Percentiles rank a stretch among this genome's conserved stretches.
Conservation (phyloP, 1,140 invertebrate genomes). For the Drosophila parabipectinata region DNA sequence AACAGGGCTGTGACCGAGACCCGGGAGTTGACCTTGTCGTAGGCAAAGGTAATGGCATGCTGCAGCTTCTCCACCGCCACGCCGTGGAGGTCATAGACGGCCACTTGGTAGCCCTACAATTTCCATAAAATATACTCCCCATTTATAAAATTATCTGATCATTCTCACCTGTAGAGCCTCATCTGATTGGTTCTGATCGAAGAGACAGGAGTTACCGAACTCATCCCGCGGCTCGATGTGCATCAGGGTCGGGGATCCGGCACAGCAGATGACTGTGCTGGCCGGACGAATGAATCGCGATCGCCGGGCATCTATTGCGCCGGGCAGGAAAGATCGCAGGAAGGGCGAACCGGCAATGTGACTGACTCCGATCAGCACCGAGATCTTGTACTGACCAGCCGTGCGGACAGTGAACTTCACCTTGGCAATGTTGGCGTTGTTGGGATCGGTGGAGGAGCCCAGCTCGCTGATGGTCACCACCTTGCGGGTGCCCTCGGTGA, state of each 20-base stretch:
- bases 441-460: constrained; percentile 93
- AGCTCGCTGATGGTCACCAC: constrained; percentile 93
- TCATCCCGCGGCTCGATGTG: constrained; percentile 95
- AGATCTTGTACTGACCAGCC: constrained; percentile 94
- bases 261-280: constrained; percentile 93
- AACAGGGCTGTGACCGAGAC: constrained; percentile 85
- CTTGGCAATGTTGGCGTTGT: constrained; percentile 92
- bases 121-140: no score
- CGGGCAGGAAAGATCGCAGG: constrained; percentile 87
- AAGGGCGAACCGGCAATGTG: constrained; percentile 87
- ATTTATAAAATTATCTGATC: not conserved
- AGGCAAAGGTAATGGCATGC: constrained; percentile 85
- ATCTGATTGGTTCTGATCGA: constrained; percentile 86
- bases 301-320: constrained; percentile 92
- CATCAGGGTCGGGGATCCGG: constrained; percentile 90
- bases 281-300: constrained; percentile 94
- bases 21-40: constrained; percentile 86
- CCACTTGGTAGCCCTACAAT: constrained; percentile 86
- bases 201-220: constrained; percentile 93
- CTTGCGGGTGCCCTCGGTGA: constrained; percentile 92
- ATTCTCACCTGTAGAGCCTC: constrained; percentile 85
- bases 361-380: constrained; percentile 89
- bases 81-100: constrained; percentile 85
- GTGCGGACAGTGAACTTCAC: constrained; percentile 96
- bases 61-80: constrained; percentile 85